Percentiles rank a stretch among this genome's conserved stretches.
phyloP scores from a whole-genome alignment of 2,113 vertebrate genomes.

The Lanius collurio region DNA sequence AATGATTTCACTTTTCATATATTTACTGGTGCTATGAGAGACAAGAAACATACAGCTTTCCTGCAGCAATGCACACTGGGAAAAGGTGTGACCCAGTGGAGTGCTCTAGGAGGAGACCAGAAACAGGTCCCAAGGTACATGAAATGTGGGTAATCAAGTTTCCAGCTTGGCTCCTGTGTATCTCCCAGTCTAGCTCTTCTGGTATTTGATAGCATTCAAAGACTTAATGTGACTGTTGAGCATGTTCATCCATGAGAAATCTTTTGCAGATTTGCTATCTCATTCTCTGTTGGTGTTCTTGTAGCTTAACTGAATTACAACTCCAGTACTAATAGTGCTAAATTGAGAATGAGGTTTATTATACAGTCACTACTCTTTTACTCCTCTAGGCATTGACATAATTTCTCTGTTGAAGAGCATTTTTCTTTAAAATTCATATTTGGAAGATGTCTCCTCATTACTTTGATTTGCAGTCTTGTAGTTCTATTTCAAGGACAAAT shows the following conservation, averaged over 20 bases:
- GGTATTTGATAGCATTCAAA: background rate
- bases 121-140: background rate
- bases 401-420: background rate
- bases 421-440: background rate
- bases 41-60: background rate
- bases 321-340: background rate
- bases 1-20: background rate
- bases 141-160: background rate
- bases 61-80: background rate
- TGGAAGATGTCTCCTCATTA: background rate
- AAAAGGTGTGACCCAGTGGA: background rate
- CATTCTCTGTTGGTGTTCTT: background rate
- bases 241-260: background rate
- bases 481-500: background rate
- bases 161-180: background rate
- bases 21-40: background rate
- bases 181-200: background rate
- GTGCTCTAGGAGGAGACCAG: background rate
- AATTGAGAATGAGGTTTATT: background rate
- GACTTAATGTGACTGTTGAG: background rate
- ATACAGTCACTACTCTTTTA: background rate
- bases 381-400: background rate
- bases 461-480: background rate
- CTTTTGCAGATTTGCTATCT: background rate
- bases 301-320: background rate